phyloP scores from a whole-genome alignment of 2,888 invertebrate genomes.

The Seira ritae region DNA sequence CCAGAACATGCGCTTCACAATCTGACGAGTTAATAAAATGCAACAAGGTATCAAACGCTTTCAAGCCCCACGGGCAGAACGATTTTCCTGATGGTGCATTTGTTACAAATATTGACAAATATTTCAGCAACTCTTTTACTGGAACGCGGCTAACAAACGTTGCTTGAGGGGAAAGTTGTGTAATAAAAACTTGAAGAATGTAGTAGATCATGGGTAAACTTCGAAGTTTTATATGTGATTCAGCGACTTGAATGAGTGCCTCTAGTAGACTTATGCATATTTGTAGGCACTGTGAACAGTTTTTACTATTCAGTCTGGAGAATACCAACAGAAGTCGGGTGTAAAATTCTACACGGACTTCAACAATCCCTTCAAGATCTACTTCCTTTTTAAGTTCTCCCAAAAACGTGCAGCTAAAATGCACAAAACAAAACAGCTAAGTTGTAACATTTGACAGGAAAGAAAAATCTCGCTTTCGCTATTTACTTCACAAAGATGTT shows the following conservation, averaged over 20 bases:
- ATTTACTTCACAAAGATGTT: too few relatives aligned
- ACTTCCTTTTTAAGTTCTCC: conserved; percentile 11
- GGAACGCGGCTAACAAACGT: conserved; percentile 22
- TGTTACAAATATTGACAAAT: not conserved
- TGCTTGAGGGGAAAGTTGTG: conserved; percentile 10
- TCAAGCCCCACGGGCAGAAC: conserved; percentile 58
- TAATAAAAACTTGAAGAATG: conserved; percentile 32
- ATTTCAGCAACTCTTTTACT: conserved; percentile 17
- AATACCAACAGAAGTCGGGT: conserved; percentile 45
- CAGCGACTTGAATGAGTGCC: not conserved
- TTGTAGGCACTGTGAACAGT: conserved; percentile 48
- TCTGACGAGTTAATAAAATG: conserved; percentile 34
- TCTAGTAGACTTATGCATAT: conserved; percentile 25
- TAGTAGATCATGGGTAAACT: conserved; percentile 25
- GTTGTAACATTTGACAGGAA: too few relatives aligned
- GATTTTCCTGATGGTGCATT: conserved; percentile 19
- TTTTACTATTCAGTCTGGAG: conserved; percentile 56
- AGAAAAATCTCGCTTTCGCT: too few relatives aligned
- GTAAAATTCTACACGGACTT: conserved; percentile 13
- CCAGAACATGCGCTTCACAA: not conserved
- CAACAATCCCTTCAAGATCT: not conserved
- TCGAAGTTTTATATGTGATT: not conserved
- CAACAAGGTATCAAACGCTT: conserved; percentile 49
- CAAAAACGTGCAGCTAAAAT: conserved; percentile 44
- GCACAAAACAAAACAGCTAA: too few relatives aligned